A percentile compares a stretch with the other conserved stretches of the same genome.
These are phyloP conservation scores for Tuberolachnus salignus DNA, from an alignment of 2,888 invertebrate genomes.

Conservation along the genomic window DNA sequence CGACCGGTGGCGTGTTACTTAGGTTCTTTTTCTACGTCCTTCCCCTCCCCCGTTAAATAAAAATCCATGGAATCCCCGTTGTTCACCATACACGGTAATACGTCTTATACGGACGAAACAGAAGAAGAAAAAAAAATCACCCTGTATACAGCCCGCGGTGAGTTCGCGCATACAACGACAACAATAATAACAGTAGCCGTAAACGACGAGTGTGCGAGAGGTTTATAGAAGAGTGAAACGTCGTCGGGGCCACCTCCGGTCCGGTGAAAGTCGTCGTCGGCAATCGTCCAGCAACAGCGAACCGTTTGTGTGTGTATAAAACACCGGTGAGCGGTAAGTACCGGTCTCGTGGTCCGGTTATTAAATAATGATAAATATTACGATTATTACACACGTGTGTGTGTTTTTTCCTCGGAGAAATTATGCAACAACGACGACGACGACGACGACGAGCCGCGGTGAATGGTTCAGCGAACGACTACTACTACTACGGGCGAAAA, in stretches of 20 bases:
- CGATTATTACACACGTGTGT: slow-evolving; percentile 2
- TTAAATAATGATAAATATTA: slow-evolving; percentile 42
- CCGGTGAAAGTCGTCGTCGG: slow-evolving; percentile 19
- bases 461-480: neutral
- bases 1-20: too few relatives aligned
- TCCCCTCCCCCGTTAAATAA: too few relatives aligned
- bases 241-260: neutral
- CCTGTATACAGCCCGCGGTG: neutral
- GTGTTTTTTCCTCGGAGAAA: neutral
- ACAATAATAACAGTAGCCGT: neutral
- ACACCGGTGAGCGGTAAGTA: neutral
- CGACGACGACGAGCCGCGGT: neutral
- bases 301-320: neutral
- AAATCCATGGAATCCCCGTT: too few relatives aligned
- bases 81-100: neutral
- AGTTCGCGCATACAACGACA: too few relatives aligned
- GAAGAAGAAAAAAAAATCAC: neutral
- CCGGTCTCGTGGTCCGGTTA: slow-evolving; percentile 22
- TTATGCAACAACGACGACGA: neutral
- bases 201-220: neutral
- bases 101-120: neutral
- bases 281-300: neutral
- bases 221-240: slow-evolving; percentile 28
- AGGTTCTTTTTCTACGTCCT: too few relatives aligned
- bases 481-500: too few relatives aligned